Evolutionary conservation across 53 echinoderm and acorn worm species (phyloP).

Genomic region (Echinometra lucunter): DNA sequence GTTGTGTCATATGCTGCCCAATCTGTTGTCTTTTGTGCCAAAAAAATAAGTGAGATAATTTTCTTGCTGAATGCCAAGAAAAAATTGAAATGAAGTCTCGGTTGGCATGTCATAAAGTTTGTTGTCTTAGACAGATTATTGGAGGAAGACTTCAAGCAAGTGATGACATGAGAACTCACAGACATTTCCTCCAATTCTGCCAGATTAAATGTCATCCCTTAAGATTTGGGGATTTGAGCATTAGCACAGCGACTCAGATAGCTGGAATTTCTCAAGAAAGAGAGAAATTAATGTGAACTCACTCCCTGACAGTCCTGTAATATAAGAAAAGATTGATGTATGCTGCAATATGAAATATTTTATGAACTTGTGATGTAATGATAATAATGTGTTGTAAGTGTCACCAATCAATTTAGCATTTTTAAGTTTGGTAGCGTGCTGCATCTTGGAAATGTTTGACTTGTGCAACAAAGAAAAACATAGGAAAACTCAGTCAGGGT

Average conservation of each 20-base stretch:
- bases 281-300: neutral
- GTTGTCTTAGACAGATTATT: slow-evolving; percentile 32
- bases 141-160: neutral
- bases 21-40: slow-evolving; percentile 41
- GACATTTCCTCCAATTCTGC: neutral
- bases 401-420: neutral
- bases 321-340: neutral
- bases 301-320: neutral
- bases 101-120: slow-evolving; percentile 38
- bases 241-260: neutral
- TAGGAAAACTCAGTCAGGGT: slow-evolving; percentile 32
- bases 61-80: slow-evolving; percentile 44
- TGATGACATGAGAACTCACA: slow-evolving; percentile 7
- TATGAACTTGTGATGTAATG: slow-evolving; percentile 9
- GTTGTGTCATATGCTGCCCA: slow-evolving; percentile 45
- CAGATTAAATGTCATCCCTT: slow-evolving; percentile 27
- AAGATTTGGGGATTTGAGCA: slow-evolving; percentile 24
- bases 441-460: slow-evolving; percentile 42
- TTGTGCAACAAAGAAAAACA: slow-evolving; percentile 62
- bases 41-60: slow-evolving; percentile 28
- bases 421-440: slow-evolving; percentile 52
- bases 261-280: neutral
- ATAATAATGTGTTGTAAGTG: slow-evolving; percentile 1
- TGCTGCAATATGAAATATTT: slow-evolving; percentile 59
- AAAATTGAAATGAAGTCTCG: slow-evolving; percentile 3